Percentiles rank a stretch among this genome's conserved stretches.
phyloP scores from a whole-genome alignment of 2,113 vertebrate species.

The Atherinomorus stipes region DNA sequence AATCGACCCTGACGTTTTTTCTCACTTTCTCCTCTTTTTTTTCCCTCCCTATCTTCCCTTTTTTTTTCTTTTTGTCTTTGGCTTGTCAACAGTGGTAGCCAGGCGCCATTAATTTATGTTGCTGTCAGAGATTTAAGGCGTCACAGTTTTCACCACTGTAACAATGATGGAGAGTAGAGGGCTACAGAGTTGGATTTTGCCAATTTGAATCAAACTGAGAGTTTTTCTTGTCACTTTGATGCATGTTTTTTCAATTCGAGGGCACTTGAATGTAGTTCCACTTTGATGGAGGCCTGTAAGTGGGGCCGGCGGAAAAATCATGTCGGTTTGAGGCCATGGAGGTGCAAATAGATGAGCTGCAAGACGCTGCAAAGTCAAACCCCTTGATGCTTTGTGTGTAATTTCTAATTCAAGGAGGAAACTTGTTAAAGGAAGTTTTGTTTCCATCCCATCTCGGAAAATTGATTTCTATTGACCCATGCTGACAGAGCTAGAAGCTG shows the following conservation, averaged over 20 bases:
- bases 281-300: slow-evolving; percentile 34
- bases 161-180: slow-evolving; percentile 26
- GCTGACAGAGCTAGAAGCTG: slow-evolving; percentile 51
- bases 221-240: slow-evolving; percentile 42
- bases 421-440: slow-evolving; percentile 43
- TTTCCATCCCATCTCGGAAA: slow-evolving; percentile 26
- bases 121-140: slow-evolving; percentile 90
- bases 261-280: slow-evolving; percentile 6
- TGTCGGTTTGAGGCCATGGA: slow-evolving; percentile 1
- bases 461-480: slow-evolving; percentile 62
- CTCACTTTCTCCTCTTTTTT: slow-evolving; percentile 52
- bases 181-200: slow-evolving; percentile 18
- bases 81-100: slow-evolving; percentile 60
- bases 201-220: slow-evolving; percentile 40
- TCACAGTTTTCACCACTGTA: slow-evolving; percentile 55
- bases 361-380: not conserved
- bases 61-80: slow-evolving; percentile 20
- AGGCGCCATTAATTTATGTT: slow-evolving; percentile 91
- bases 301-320: slow-evolving; percentile 21
- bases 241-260: not conserved
- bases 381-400: not conserved
- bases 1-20: slow-evolving; percentile 97
- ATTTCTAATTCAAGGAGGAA: slow-evolving; percentile 38
- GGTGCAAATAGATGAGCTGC: slow-evolving; percentile 38
- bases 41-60: slow-evolving; percentile 56